Base-by-base conservation (phyloP, 2,888 invertebrate genomes). In the Heliconius erato region DNA sequence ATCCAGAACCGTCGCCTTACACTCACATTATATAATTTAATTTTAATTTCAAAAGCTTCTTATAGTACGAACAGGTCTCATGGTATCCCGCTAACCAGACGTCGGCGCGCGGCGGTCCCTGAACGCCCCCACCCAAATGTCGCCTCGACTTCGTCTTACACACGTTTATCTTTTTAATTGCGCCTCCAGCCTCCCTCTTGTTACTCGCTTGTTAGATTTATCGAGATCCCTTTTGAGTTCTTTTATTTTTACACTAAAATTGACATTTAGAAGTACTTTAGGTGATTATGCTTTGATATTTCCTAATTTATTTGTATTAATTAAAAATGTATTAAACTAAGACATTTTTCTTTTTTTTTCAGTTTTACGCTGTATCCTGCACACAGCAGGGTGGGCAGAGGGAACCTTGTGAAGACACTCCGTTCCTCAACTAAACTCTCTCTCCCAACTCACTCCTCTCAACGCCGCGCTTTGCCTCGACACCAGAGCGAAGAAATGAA, bases 101-200 rank as follows among this genome's bases (percentile, higher is more conserved):
- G 90, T 90, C 88, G 91, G 90, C 92, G 54, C 54, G 54, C 54
- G 54, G 54, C 54, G 54, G 23, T 54, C 92, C 92, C 92, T 90
- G 90, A 90, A 90, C 87, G 87, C 91, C 85, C 88, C 90, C 91
- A 87, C 90, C 93, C 92, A 90, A 89, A 91, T 92, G 92, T 92
- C 93, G 92, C 92, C 91, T 92, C 91, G 91, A 87, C 92, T 91
- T 89, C 92, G 91, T 93, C 94, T 94, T 94, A 92, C 89, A 90
- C 91, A 93, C 94, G 94, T 94, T 95, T 95, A 94, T 95, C 94
- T 95, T 95, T 95, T 95, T 95, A 95, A 95, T 95, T 95, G 94
- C 91, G 88, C 91, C 90, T 82, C 83, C 90, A 90, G 88, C 92
- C 90, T 80, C 83, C 90, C 90, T 91, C 89, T 91, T 91, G 91